These are phyloP conservation scores for Pedionomus torquatus DNA, from an alignment of 2,113 vertebrate genomes.

Conservation along the genomic window DNA sequence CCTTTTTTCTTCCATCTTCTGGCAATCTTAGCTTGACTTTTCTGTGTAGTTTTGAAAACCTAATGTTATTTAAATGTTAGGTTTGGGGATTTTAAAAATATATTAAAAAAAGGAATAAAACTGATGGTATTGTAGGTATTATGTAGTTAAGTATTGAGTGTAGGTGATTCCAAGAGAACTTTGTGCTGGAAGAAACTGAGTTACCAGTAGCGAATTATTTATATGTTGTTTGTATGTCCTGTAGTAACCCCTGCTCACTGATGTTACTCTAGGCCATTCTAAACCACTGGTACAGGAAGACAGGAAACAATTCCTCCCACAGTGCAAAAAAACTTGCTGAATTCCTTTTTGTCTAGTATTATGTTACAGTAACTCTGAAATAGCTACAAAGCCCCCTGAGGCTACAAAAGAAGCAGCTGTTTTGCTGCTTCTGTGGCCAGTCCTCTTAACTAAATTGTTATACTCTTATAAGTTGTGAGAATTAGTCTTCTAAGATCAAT, in stretches of 20 bases:
- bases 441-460: neutral
- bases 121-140: neutral
- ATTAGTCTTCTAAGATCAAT: neutral
- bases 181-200: neutral
- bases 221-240: conserved; percentile 71
- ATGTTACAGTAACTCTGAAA: conserved; percentile 73
- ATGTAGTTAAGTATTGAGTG: neutral
- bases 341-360: conserved; percentile 72
- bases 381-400: conserved; percentile 21
- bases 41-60: neutral
- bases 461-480: neutral
- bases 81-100: too few species aligned
- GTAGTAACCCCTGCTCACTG: conserved; percentile 84
- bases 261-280: conserved; percentile 90
- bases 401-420: conserved; percentile 55
- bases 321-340: conserved; percentile 70
- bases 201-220: neutral
- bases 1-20: neutral
- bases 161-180: neutral
- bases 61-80: neutral
- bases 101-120: neutral
- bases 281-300: conserved; percentile 66
- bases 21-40: neutral
- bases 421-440: neutral
- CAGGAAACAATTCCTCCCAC: conserved; percentile 77